phyloP scores from a whole-genome alignment of 2,113 vertebrate genomes.

The Lepus timidus region DNA sequence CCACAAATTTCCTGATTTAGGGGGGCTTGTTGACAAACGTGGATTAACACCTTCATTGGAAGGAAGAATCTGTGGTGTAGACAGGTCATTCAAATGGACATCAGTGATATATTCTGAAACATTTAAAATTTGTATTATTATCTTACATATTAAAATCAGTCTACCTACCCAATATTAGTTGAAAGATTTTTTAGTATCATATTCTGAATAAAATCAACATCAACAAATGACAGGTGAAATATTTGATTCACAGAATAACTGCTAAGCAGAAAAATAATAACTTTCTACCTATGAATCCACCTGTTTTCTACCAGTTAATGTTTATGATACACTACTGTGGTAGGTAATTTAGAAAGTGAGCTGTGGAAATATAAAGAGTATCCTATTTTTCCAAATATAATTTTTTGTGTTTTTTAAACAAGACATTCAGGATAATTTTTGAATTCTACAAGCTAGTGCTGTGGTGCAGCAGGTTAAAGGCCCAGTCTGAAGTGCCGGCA shows the following conservation, averaged over 20 bases:
- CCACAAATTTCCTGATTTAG: constrained; percentile 92
- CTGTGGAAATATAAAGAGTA: constrained; percentile 3
- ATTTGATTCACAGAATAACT: not conserved
- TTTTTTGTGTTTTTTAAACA: not conserved
- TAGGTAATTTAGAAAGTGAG: constrained; percentile 27
- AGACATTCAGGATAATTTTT: constrained; percentile 5
- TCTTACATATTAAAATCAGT: constrained; percentile 60
- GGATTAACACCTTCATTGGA: constrained; percentile 89
- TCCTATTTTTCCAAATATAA: not conserved
- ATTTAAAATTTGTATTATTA: constrained; percentile 76
- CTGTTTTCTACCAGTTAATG: not conserved
- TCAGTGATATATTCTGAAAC: constrained; percentile 92
- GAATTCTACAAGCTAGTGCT: not conserved
- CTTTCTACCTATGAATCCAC: not conserved
- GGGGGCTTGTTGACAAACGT: constrained; percentile 94
- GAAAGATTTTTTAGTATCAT: constrained; percentile 37
- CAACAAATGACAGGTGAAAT: constrained; percentile 37
- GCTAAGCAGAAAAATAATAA: constrained; percentile 22
- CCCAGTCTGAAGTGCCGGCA: too few species aligned
- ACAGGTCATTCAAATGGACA: constrained; percentile 91
- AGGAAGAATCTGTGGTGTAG: constrained; percentile 89
- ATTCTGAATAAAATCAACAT: constrained; percentile 49
- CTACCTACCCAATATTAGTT: constrained; percentile 39
- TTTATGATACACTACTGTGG: not conserved
- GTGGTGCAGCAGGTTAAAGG: too few species aligned